phyloP scores from a whole-genome alignment of 2,113 vertebrate species.

The Podarcis cretensis region DNA sequence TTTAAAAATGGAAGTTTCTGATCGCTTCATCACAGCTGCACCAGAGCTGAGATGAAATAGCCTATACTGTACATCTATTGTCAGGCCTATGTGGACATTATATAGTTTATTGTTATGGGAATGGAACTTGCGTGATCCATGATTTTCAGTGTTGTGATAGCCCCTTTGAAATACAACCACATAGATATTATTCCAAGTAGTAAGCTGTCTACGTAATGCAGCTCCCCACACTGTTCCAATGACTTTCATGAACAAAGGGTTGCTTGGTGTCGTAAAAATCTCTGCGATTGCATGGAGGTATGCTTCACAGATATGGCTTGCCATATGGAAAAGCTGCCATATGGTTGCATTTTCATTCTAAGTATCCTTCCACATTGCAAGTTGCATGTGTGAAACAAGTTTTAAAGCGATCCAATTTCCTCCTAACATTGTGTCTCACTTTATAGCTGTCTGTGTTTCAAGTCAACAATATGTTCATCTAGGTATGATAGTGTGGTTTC shows the following conservation, averaged over 20 bases:
- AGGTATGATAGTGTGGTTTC: not conserved
- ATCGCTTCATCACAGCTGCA: not conserved
- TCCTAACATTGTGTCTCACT: not conserved
- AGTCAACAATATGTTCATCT: not conserved
- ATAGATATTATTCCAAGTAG: not conserved
- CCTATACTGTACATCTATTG: not conserved
- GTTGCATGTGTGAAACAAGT: not conserved
- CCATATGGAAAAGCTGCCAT: not conserved
- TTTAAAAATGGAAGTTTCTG: not conserved
- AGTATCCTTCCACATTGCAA: not conserved
- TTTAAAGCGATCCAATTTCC: not conserved
- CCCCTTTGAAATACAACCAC: not conserved
- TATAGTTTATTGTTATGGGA: too few relatives aligned
- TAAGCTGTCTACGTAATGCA: not conserved
- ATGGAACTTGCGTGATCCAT: not conserved
- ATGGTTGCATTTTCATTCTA: not conserved
- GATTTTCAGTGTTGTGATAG: not conserved
- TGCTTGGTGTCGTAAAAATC: not conserved
- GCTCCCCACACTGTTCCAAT: not conserved
- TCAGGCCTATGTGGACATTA: not conserved
- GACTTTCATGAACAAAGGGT: not conserved
- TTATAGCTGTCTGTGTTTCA: not conserved
- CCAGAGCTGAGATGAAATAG: not conserved
- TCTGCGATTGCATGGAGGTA: not conserved
- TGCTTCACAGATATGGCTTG: not conserved